Evolutionary conservation across 1,140 invertebrate genomes (phyloP), one percentile per base, ranked within the genome.

Genomic region (Drosophila varians): DNA sequence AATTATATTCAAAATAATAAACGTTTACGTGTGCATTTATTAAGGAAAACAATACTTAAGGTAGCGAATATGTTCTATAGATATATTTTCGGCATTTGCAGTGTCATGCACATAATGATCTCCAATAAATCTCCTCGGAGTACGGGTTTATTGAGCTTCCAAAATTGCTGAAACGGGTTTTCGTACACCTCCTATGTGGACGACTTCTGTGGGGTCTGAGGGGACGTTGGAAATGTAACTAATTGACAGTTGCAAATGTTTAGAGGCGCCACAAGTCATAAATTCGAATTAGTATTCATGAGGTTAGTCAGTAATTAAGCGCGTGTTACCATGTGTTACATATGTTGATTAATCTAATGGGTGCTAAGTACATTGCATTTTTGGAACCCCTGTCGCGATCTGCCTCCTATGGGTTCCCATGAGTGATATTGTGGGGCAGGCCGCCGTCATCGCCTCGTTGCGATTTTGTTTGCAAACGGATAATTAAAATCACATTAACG

Each of bases 401-500:
- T 45, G 66, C 23, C n/a, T n/a, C n/a, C n/a, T n/a, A n/a, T n/a
- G n/a, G 26, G 48, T 14, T 16, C n/a, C n/a, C 45, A 45, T 62
- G 56, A 64, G 36, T 79, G 64, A 52, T 58, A 47, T 57, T 64
- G 34, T 47, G 36, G 40, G 57, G 47, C 48, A 25, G 14, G 28
- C 48, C 31, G 48, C 31, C 53, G 60, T 77, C 48, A 61, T 56
- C 60, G 60, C 58, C 69, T 45, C 18, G 48, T 51, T 54, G 56
- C 61, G 54, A 54, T 56, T 77, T n/a, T 68, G 75, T 75, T 78
- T 84, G 60, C 66, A 79, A 80, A 65, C 49, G 46, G 43, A 84
- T 80, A 79, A 86, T 86, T 84, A 84, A 75, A 73, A 76, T 64
- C 76, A 69, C 72, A 86, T 84, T 84, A 86, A 58, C 66, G 66